Evolutionary conservation across 2,113 vertebrate genomes (phyloP).

Genomic region (Corynorhinus townsendii): DNA sequence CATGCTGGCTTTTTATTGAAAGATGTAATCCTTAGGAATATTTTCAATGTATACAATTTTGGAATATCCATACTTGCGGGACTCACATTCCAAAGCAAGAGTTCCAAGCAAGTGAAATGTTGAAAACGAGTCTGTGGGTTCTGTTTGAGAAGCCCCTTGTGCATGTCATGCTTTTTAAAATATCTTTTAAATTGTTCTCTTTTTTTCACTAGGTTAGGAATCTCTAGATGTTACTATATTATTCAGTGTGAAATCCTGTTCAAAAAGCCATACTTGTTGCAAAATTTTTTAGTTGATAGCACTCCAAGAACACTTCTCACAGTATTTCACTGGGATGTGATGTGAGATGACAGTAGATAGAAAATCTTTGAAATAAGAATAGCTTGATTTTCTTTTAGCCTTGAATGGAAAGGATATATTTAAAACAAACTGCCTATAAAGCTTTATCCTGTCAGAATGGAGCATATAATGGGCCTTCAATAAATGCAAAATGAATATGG

Average conservation of each 20-base stretch:
- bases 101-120: conserved; percentile 68
- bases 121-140: conserved; percentile 69
- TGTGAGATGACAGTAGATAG: conserved; percentile 78
- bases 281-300: conserved; percentile 78
- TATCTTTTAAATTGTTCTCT: conserved; percentile 71
- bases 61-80: background rate
- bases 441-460: conserved; percentile 33
- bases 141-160: conserved; percentile 75
- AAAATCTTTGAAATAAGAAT: conserved; percentile 72
- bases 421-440: conserved; percentile 34
- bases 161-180: conserved; percentile 76
- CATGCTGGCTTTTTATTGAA: conserved; percentile 43
- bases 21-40: conserved; percentile 19
- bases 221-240: conserved; percentile 82
- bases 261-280: conserved; percentile 76
- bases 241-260: conserved; percentile 82
- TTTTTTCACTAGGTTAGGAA: conserved; percentile 75
- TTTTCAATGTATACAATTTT: background rate
- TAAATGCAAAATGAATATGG: conserved; percentile 22
- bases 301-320: conserved; percentile 78
- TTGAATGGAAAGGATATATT: conserved; percentile 45
- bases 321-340: conserved; percentile 75
- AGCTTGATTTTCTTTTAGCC: conserved; percentile 61
- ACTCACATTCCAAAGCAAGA: conserved; percentile 51
- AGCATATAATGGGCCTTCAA: conserved; percentile 3